Percentiles rank a stretch among this genome's conserved stretches.
Evolutionary conservation across 53 echinoderm and acorn worm species (phyloP).

Genomic region (Echinometra lucunter): DNA sequence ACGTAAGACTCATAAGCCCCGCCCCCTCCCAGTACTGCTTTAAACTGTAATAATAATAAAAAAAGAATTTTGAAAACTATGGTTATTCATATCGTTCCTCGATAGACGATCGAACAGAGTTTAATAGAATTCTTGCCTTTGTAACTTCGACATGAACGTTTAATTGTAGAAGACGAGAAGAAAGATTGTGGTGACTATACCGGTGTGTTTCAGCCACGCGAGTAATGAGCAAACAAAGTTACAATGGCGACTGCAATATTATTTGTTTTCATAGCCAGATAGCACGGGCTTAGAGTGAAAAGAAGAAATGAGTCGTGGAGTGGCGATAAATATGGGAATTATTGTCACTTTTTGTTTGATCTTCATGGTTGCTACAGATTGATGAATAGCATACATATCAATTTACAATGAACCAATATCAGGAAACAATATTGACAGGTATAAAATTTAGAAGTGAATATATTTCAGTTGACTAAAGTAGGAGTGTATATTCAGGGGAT

Average conservation of each 20-base stretch:
- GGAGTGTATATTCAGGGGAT: no score
- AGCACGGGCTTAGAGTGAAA: background rate
- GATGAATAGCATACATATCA: conserved; percentile 4
- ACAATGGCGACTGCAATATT: background rate
- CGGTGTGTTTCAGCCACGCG: background rate
- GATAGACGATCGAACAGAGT: background rate
- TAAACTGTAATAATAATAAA: background rate
- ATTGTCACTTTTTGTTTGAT: conserved; percentile 21
- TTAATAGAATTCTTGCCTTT: background rate
- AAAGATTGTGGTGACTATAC: background rate
- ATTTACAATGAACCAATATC: background rate
- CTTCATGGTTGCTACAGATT: background rate
- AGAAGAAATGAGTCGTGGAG: background rate
- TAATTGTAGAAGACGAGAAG: background rate
- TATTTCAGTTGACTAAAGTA: no score
- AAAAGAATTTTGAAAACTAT: background rate
- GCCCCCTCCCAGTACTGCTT: background rate
- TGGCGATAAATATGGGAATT: background rate
- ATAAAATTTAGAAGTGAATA: background rate
- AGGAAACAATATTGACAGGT: background rate
- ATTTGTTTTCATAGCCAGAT: conserved; percentile 40
- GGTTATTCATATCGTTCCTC: background rate
- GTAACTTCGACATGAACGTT: background rate
- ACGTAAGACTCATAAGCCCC: background rate
- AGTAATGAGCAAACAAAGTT: conserved; percentile 23